phyloP scores from a whole-genome alignment of 2,797 vertebrate species.

The Clarias pachynema region DNA sequence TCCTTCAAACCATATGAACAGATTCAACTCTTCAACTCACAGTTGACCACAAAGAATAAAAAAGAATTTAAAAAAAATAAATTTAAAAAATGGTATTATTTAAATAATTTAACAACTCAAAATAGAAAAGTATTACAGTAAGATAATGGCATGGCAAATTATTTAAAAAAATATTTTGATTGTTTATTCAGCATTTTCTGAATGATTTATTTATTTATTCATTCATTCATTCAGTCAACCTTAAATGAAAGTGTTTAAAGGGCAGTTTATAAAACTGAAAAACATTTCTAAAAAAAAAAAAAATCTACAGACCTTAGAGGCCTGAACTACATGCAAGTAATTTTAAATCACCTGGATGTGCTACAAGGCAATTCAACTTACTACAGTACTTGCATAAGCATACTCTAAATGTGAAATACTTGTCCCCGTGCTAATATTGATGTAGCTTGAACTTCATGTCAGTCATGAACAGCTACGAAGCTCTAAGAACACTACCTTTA shows the following conservation, averaged over 20 bases:
- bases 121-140: not conserved
- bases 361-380: not conserved
- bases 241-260: not conserved
- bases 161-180: no score
- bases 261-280: not conserved
- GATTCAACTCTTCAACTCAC: no score
- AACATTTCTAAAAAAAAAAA: not conserved
- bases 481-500: not conserved
- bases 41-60: not conserved
- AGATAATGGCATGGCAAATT: not conserved
- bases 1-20: not conserved
- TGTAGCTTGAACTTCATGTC: not conserved
- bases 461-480: not conserved
- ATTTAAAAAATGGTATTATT: not conserved
- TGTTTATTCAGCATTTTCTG: not conserved
- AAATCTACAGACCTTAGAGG: no score
- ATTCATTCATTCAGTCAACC: not conserved
- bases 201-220: no score
- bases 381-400: no score
- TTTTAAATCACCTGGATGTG: not conserved
- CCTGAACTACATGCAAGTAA: not conserved
- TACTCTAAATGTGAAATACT: not conserved
- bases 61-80: not conserved
- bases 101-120: not conserved
- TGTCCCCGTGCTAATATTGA: not conserved